Evolutionary conservation across 1,140 invertebrate genomes (phyloP).

Genomic region (Nymphalis io): DNA sequence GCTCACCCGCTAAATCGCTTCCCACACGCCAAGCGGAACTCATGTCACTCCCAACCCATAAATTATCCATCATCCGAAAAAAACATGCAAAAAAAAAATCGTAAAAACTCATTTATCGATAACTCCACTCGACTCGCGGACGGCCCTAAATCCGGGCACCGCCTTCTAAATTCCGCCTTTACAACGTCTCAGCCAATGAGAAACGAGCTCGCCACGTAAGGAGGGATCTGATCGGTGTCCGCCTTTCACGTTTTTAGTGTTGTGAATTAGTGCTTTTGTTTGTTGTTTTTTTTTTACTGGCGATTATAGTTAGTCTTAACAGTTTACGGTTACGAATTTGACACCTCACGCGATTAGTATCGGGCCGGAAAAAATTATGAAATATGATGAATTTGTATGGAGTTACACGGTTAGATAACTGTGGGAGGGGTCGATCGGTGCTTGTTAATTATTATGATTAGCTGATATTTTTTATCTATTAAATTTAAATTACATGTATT

Average conservation of each 20-base stretch:
- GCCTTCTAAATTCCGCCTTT: constrained; percentile 58
- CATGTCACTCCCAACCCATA: constrained; percentile 68
- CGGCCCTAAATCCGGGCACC: constrained; percentile 56
- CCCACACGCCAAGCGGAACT: constrained; percentile 57
- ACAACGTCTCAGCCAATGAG: constrained; percentile 58
- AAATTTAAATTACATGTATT: too few species aligned
- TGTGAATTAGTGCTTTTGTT: constrained; percentile 70
- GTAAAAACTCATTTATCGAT: constrained; percentile 71
- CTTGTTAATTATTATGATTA: too few species aligned
- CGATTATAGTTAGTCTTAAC: constrained; percentile 57
- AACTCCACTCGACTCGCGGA: constrained; percentile 46
- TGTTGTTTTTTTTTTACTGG: constrained; percentile 61
- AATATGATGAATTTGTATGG: constrained; percentile 13
- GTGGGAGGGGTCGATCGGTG: background rate
- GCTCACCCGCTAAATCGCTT: constrained; percentile 47
- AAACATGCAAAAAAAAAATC: constrained; percentile 57
- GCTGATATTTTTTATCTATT: too few species aligned
- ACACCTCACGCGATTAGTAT: constrained; percentile 66
- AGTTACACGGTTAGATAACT: background rate
- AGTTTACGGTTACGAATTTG: constrained; percentile 58
- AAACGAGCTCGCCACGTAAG: constrained; percentile 37
- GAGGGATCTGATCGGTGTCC: constrained; percentile 45
- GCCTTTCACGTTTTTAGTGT: constrained; percentile 69
- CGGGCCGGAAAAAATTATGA: constrained; percentile 24
- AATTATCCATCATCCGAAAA: constrained; percentile 67